phyloP scores from a whole-genome alignment of 2,113 vertebrate species.

The human region DNA sequence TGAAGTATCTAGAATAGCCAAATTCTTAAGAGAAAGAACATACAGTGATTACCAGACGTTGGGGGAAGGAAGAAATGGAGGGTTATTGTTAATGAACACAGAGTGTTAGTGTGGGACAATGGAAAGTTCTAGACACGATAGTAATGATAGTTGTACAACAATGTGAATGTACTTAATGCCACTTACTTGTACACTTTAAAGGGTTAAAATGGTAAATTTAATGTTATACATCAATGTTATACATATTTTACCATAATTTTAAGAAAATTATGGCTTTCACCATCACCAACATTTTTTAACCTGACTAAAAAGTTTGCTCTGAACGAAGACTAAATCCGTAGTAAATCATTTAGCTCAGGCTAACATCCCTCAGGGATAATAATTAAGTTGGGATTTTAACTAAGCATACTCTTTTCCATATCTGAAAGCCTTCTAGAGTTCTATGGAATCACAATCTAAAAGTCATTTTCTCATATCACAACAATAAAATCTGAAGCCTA shows the following conservation, averaged over 20 bases:
- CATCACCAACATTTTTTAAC: not conserved
- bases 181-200: not conserved
- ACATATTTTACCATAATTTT: not conserved
- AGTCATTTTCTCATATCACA: not conserved
- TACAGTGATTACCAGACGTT: not conserved
- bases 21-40: not conserved
- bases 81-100: not conserved
- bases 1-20: not conserved
- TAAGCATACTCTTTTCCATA: not conserved
- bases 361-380: not conserved
- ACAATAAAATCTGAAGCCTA: not conserved
- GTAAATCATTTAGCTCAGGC: not conserved
- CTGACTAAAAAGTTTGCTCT: not conserved
- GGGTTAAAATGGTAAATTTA: not conserved
- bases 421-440: not conserved
- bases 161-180: not conserved
- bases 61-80: not conserved
- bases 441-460: not conserved
- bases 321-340: not conserved
- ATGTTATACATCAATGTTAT: too few relatives aligned
- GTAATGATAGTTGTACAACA: not conserved
- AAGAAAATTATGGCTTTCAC: not conserved
- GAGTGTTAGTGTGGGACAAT: not conserved
- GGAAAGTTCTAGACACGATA: not conserved
- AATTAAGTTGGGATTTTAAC: not conserved